Evolutionary conservation across 1,140 invertebrate genomes (phyloP), one percentile per base, ranked within the genome.

Genomic region (Pogonomyrmex californicus): DNA sequence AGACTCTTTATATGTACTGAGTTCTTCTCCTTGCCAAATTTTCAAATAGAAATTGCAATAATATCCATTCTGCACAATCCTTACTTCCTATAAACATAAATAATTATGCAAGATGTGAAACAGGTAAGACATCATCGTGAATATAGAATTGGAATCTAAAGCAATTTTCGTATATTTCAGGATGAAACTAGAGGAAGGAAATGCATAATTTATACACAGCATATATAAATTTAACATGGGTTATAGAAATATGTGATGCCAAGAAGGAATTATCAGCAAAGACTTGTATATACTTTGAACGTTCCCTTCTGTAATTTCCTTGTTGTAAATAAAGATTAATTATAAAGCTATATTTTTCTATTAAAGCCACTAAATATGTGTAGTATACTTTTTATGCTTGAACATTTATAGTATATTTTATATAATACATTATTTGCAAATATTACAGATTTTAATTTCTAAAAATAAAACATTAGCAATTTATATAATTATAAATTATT

Each of bases 1-100:
- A 89, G 87, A 91, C 81, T 9, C 70, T 93, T 12, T 91, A 90
- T 30, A 87, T 93, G 56, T 91, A 88, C 14, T 93, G 56, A 91
- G 0, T 54, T 10, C 23, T 36, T 56, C 10, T 36, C 14, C 38
- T 51, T 9, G 6, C 33, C 23, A 65, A 30, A 17, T 30, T 41
- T 17, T 49, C 9, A 12, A 62, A 30, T 51, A 68, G 17, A 78
- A 51, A 44, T 51, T 58, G 12, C 30, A 60, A 23, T 54, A 9
- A 12, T 38, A 30, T 44, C 1, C 44, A 30, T 58, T 23, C 23
- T 38, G 23, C 38, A 71, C n/a, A 70, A 44, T 71, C 14, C 49
- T 58, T 38, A 14, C 6, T n/a, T 23, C 38, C 33, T 51, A 10
- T n/a, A 36, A 6, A 47, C 10, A 7, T 60, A 17, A 82, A 82